Conservation (phyloP, 2,797 vertebrate genomes). For the Pseudocheirus occidentalis region DNA sequence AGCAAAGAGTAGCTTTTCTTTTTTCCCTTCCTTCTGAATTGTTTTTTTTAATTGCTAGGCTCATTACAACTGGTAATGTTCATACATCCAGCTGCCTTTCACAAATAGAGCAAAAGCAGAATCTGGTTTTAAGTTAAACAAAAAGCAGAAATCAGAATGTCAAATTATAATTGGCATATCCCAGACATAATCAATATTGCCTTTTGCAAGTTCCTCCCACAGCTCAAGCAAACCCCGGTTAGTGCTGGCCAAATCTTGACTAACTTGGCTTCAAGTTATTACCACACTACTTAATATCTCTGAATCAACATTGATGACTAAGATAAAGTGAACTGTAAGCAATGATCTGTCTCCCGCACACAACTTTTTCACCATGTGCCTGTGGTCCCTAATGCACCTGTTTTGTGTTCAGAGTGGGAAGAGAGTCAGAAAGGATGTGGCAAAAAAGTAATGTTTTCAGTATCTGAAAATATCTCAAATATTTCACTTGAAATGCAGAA, state of each 20-base stretch:
- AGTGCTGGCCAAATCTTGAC: slow-evolving; percentile 70
- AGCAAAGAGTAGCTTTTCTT: slow-evolving; percentile 48
- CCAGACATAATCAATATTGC: slow-evolving; percentile 80
- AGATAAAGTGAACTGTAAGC: slow-evolving; percentile 78
- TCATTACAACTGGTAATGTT: slow-evolving; percentile 73
- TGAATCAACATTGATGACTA: slow-evolving; percentile 80
- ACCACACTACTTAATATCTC: slow-evolving; percentile 77
- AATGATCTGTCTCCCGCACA: slow-evolving; percentile 74
- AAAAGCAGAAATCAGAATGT: slow-evolving; percentile 81
- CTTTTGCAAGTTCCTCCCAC: slow-evolving; percentile 80
- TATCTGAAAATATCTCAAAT: slow-evolving; percentile 83
- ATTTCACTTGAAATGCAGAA: slow-evolving; percentile 61
- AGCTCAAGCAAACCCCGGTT: slow-evolving; percentile 80
- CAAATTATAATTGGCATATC: slow-evolving; percentile 80
- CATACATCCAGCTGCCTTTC: slow-evolving; percentile 77
- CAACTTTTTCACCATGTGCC: slow-evolving; percentile 74
- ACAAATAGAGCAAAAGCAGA: slow-evolving; percentile 81
- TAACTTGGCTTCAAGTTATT: slow-evolving; percentile 79
- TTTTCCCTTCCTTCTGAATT: slow-evolving; percentile 67
- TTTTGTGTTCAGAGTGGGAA: slow-evolving; percentile 83
- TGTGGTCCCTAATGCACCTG: slow-evolving; percentile 83
- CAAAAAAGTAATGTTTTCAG: slow-evolving; percentile 79
- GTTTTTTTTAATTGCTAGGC: slow-evolving; percentile 60
- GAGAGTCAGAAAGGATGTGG: slow-evolving; percentile 81
- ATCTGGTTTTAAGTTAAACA: slow-evolving; percentile 79